These are phyloP conservation scores for Megaustenia siamemsis DNA, from an alignment of 2,888 invertebrate genomes.

Conservation along the genomic window DNA sequence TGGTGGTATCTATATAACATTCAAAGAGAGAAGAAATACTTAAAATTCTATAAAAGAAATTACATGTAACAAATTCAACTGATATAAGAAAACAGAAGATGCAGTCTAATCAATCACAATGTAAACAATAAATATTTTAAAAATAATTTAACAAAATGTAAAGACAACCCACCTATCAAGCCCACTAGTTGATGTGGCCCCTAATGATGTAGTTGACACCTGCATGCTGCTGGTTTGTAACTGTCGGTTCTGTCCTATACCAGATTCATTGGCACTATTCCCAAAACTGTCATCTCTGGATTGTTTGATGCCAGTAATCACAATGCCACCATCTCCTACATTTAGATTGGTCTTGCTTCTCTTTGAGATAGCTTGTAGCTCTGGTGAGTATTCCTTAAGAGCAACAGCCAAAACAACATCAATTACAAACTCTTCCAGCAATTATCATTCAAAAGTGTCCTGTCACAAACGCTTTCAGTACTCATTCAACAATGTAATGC, in stretches of 20 bases:
- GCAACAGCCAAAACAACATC: neutral
- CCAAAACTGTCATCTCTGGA: constrained; percentile 62
- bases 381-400: constrained; percentile 80
- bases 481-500: no score
- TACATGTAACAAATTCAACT: no score
- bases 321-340: constrained; percentile 76
- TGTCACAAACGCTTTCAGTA: no score
- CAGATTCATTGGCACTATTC: constrained; percentile 59
- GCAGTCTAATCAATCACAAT: no score
- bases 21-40: no score
- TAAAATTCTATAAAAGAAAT: no score
- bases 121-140: no score
- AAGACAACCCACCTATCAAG: constrained; percentile 37
- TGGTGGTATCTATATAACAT: no score
- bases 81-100: no score
- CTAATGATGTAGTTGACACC: constrained; percentile 28
- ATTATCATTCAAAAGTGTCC: no score
- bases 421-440: neutral
- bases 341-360: constrained; percentile 68
- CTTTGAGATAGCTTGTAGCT: constrained; percentile 78
- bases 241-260: constrained; percentile 20
- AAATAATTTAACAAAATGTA: no score
- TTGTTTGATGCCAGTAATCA: constrained; percentile 78
- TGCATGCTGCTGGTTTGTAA: constrained; percentile 28
- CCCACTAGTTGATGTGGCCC: constrained; percentile 28